These are phyloP conservation scores for Thryonomys swinderianus DNA, from an alignment of 2,113 vertebrate species.

Conservation along the genomic window DNA sequence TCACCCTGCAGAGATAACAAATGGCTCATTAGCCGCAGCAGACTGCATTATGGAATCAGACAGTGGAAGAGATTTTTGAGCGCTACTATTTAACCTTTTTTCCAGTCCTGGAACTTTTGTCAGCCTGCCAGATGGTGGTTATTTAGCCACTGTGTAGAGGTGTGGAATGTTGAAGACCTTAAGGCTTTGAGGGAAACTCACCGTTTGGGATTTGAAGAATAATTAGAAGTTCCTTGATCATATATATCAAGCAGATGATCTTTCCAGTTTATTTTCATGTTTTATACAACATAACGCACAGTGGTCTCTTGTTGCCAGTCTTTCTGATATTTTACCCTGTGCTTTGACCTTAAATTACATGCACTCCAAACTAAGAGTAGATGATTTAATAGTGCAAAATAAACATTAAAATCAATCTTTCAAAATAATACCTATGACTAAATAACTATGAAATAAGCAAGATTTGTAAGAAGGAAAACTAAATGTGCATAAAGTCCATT, in stretches of 20 bases:
- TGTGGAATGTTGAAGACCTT: neutral
- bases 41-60: conserved; percentile 65
- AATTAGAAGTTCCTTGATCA: neutral
- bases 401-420: neutral
- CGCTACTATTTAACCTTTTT: conserved; percentile 56
- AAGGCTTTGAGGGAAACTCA: neutral
- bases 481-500: neutral
- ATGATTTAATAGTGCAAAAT: neutral
- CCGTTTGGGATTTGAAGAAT: conserved; percentile 7
- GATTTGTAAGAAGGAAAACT: neutral
- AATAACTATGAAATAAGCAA: neutral
- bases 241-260: neutral
- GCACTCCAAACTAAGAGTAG: neutral
- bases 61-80: conserved; percentile 57
- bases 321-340: neutral
- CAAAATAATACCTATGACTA: conserved; percentile 16
- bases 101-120: conserved; percentile 38
- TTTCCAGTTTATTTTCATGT: neutral
- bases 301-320: neutral
- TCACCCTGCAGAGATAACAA: conserved; percentile 53
- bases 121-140: conserved; percentile 13
- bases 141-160: conserved; percentile 30
- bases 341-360: neutral
- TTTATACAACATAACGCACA: neutral
- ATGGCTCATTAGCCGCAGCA: conserved; percentile 60